These are phyloP conservation scores for Phaetusa simplex DNA, from an alignment of 2,113 vertebrate species.

Conservation along the genomic window DNA sequence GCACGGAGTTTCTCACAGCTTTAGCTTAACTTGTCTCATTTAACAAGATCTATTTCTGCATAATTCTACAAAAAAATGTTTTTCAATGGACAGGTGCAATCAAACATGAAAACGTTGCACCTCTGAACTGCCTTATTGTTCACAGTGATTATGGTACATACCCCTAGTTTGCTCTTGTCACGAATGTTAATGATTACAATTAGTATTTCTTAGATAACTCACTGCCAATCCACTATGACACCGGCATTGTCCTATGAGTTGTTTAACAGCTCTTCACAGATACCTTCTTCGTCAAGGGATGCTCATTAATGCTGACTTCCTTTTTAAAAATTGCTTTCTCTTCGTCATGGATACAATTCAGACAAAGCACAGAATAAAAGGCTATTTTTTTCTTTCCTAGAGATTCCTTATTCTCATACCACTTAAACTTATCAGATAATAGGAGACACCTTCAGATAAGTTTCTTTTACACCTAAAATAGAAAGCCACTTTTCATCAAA, in stretches of 20 bases:
- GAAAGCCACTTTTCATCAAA: not conserved
- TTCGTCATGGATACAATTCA: not conserved
- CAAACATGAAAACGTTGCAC: not conserved
- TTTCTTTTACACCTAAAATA: not conserved
- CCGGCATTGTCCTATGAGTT: not conserved
- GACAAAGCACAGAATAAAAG: not conserved
- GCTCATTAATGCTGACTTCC: not conserved
- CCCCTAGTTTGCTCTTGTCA: not conserved
- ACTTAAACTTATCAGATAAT: not conserved
- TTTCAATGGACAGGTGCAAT: constrained; percentile 26
- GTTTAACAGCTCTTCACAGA: not conserved
- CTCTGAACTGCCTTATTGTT: constrained; percentile 34
- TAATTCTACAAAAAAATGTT: constrained; percentile 3
- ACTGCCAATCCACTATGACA: not conserved
- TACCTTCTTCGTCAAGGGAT: not conserved
- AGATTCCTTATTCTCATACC: not conserved
- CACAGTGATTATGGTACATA: not conserved
- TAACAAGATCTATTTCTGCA: constrained; percentile 24
- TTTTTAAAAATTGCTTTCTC: not conserved
- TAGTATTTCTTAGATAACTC: not conserved
- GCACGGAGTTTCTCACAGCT: not conserved
- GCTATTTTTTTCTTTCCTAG: rapidly evolving
- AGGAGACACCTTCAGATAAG: not conserved
- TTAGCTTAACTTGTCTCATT: constrained; percentile 3
- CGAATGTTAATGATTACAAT: constrained; percentile 29